A percentile compares a stretch with the other conserved stretches of the same genome.
Evolutionary conservation across 2,113 vertebrate species (phyloP).

Genomic region (Phyllostomus discolor): DNA sequence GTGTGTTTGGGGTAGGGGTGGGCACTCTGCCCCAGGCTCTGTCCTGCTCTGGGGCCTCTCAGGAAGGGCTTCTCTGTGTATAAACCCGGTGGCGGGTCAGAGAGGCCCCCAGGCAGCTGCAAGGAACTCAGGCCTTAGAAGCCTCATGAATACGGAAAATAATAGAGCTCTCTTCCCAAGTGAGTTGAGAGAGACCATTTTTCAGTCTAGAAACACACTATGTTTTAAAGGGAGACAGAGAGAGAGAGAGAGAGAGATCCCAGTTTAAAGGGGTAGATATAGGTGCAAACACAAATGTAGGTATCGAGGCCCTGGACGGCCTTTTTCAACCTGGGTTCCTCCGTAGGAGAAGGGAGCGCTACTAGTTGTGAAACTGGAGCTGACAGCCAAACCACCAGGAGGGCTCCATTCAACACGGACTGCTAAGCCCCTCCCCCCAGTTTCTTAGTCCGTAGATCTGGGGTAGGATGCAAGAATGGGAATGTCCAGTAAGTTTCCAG

Average conservation of each 20-base stretch:
- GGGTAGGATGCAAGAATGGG: not conserved
- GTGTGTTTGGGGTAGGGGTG: not conserved
- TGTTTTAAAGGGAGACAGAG: not conserved
- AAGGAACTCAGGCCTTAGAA: not conserved
- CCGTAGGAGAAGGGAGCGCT: not conserved
- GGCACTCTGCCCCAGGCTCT: not conserved
- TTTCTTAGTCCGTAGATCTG: not conserved
- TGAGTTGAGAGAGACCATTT: conserved; percentile 7
- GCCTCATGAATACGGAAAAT: conserved; percentile 23
- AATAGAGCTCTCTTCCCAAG: conserved; percentile 9
- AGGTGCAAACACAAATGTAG: not conserved
- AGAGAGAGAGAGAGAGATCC: not conserved
- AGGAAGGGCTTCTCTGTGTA: not conserved
- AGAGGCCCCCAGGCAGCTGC: conserved; percentile 20
- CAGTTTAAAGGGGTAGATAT: conserved; percentile 13
- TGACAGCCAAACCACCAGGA: not conserved
- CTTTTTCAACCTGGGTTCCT: not conserved
- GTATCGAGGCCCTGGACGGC: not conserved
- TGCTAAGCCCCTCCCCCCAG: not conserved
- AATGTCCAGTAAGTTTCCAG: not conserved
- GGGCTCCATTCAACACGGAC: not conserved
- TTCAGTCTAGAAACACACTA: not conserved
- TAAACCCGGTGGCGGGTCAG: not conserved
- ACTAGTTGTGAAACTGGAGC: not conserved
- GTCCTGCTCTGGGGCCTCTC: not conserved